Conservation (phyloP, 1,140 invertebrate genomes). For the Hycleus cichorii region DNA sequence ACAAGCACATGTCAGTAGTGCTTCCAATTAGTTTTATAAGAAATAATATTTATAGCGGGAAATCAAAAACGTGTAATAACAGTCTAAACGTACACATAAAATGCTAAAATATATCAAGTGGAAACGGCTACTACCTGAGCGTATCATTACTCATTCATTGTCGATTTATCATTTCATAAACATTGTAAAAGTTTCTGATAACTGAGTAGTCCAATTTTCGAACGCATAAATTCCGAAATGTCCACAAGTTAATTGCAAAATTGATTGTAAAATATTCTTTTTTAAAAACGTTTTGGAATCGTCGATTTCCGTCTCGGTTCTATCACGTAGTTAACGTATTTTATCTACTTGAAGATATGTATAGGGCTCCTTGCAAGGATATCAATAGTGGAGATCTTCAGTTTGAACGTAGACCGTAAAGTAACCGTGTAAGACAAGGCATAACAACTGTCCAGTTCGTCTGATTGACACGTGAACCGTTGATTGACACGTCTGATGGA, state of each 20-base stretch:
- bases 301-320: too few relatives aligned
- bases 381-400: too few relatives aligned
- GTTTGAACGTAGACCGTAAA: conserved; percentile 19
- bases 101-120: conserved; percentile 26
- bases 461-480: conserved; percentile 38
- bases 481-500: conserved; percentile 38
- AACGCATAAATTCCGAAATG: too few relatives aligned
- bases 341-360: too few relatives aligned
- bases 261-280: too few relatives aligned
- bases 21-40: conserved; percentile 2
- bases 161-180: too few relatives aligned
- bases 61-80: conserved; percentile 29
- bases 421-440: conserved; percentile 34
- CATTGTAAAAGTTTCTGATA: too few relatives aligned
- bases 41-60: conserved; percentile 20
- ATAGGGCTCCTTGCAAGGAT: too few relatives aligned
- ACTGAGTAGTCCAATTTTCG: too few relatives aligned
- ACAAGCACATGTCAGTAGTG: conserved; percentile 15
- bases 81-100: conserved; percentile 19
- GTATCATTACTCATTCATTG: conserved; percentile 28
- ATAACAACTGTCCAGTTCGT: conserved; percentile 35
- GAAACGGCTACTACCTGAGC: conserved; percentile 26
- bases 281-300: too few relatives aligned
- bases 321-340: too few relatives aligned
- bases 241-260: too few relatives aligned